Percentiles rank a stretch among this genome's conserved stretches.
phyloP scores from a whole-genome alignment of 2,113 vertebrate genomes.

The Danionella cerebrum region DNA sequence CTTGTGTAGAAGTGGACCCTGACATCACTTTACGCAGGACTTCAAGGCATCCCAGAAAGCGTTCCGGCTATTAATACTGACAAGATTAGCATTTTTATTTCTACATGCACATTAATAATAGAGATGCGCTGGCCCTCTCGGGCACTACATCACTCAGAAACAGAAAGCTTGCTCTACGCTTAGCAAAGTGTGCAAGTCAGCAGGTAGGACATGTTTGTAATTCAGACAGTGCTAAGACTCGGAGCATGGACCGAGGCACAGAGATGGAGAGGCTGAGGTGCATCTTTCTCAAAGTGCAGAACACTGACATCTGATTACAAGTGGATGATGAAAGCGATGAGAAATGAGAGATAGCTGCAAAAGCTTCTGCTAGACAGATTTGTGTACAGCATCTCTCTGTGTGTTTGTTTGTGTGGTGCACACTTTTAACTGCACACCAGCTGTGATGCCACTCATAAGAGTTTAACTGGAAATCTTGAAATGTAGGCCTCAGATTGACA shows the following conservation, averaged over 20 bases:
- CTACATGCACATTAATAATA: constrained; percentile 65
- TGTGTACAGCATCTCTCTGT: not conserved
- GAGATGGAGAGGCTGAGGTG: not conserved
- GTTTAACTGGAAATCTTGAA: too few relatives aligned
- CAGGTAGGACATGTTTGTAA: constrained; percentile 6
- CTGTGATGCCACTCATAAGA: too few relatives aligned
- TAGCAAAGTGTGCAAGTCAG: not conserved
- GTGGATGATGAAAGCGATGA: constrained; percentile 12
- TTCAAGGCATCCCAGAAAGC: constrained; percentile 33
- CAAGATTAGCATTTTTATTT: constrained; percentile 65
- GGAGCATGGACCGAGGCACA: not conserved
- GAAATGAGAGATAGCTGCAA: constrained; percentile 8
- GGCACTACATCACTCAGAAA: constrained; percentile 32
- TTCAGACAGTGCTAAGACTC: not conserved
- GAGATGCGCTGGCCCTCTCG: constrained; percentile 57
- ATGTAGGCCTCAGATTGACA: too few relatives aligned
- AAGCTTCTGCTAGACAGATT: not conserved
- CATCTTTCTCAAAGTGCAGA: not conserved
- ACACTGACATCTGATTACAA: constrained; percentile 11
- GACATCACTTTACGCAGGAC: constrained; percentile 15
- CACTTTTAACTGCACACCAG: not conserved
- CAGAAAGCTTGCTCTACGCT: not conserved
- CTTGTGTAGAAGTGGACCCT: not conserved
- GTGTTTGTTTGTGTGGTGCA: not conserved
- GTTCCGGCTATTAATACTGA: constrained; percentile 54